A percentile compares a stretch with the other conserved stretches of the same genome.
phyloP scores from a whole-genome alignment of 2,797 vertebrate genomes.

The Sus cebifrons region DNA sequence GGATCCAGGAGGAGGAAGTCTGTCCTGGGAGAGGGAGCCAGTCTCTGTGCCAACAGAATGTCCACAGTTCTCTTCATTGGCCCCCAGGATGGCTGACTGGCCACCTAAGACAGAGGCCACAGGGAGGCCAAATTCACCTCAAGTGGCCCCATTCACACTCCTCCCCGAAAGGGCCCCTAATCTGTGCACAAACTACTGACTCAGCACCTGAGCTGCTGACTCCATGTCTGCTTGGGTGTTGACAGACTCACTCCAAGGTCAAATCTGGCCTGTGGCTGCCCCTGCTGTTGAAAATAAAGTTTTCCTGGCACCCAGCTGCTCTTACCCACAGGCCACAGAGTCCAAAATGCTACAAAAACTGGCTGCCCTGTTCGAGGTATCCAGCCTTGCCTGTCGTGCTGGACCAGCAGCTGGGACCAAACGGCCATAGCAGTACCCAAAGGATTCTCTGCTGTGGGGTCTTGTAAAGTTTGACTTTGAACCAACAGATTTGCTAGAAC shows the following conservation, averaged over 20 bases:
- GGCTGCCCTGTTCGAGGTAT: not conserved
- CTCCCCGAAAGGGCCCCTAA: not conserved
- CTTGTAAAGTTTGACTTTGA: not conserved
- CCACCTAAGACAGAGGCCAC: not conserved
- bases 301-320: not conserved
- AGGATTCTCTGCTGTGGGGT: too few relatives aligned
- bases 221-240: not conserved
- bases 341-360: not conserved
- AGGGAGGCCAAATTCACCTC: not conserved
- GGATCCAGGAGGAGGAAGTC: not conserved
- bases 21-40: not conserved
- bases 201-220: not conserved
- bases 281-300: not conserved
- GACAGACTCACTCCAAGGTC: not conserved
- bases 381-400: not conserved
- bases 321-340: not conserved
- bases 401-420: not conserved
- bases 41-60: accelerated
- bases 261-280: accelerated
- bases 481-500: not conserved
- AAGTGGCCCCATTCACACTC: accelerated
- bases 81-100: not conserved
- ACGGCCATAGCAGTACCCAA: not conserved
- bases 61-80: not conserved
- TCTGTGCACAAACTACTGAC: too few relatives aligned